Percentiles rank a stretch among this genome's conserved stretches.
These are phyloP conservation scores for Emydura subglobosa DNA, from an alignment of 2,113 vertebrate genomes.

Conservation along the genomic window DNA sequence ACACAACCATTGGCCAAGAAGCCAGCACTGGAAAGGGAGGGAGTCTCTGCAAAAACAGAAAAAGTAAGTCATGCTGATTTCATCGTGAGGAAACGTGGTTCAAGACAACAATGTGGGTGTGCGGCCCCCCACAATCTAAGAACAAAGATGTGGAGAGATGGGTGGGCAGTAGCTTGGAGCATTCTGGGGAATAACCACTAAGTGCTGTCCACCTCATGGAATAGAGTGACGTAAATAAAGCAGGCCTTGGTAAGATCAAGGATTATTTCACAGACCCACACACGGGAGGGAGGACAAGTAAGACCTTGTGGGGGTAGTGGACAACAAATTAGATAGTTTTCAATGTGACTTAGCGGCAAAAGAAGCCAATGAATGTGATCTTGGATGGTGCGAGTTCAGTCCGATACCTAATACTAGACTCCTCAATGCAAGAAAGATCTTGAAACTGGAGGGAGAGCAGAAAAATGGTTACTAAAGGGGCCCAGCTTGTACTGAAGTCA, in stretches of 20 bases:
- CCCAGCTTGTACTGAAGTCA: background rate
- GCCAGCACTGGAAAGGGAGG: slow-evolving; percentile 7
- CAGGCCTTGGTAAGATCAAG: background rate
- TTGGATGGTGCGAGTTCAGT: background rate
- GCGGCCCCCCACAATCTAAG: background rate
- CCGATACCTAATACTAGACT: background rate
- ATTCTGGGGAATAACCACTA: background rate
- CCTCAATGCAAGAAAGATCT: background rate
- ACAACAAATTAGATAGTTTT: background rate
- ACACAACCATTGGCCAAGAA: slow-evolving; percentile 35
- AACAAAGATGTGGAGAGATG: slow-evolving; percentile 2
- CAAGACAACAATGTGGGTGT: background rate
- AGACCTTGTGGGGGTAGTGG: background rate
- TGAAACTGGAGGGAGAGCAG: background rate
- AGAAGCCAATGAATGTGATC: background rate
- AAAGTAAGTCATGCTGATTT: background rate
- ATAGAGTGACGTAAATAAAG: background rate
- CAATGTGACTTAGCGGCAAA: background rate
- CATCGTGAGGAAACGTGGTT: background rate
- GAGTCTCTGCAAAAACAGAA: slow-evolving; percentile 32
- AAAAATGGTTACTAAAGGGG: background rate
- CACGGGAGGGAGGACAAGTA: background rate
- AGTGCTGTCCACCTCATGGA: background rate
- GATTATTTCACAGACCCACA: background rate
- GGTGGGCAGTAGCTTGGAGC: background rate